A percentile compares a stretch with the other conserved stretches of the same genome.
These are phyloP conservation scores for Chrysolina oricalcia DNA, from an alignment of 2,888 invertebrate genomes.

Conservation along the genomic window DNA sequence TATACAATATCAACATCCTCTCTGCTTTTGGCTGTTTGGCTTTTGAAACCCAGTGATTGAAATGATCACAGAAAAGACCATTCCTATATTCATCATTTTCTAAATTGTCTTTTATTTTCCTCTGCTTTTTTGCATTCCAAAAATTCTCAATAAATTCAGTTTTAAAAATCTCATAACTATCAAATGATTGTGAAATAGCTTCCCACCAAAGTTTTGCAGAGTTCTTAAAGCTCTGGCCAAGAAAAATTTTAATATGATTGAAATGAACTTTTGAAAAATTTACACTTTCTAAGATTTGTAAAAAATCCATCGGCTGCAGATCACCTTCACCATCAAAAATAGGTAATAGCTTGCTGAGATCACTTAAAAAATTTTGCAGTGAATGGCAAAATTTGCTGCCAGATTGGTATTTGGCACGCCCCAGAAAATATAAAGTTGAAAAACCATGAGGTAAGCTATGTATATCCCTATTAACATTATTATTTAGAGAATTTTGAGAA, in stretches of 20 bases:
- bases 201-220: conserved; percentile 18
- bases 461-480: too few relatives aligned
- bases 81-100: conserved; percentile 16
- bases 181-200: too few relatives aligned
- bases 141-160: conserved; percentile 10
- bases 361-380: not conserved
- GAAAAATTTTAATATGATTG: conserved; percentile 2
- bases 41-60: too few relatives aligned
- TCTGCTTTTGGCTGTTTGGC: too few relatives aligned
- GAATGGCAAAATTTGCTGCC: not conserved
- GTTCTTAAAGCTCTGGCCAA: conserved; percentile 7
- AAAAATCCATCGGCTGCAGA: not conserved
- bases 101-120: conserved; percentile 17
- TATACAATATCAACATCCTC: too few relatives aligned
- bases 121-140: conserved; percentile 24
- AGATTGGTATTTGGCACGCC: not conserved
- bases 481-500: too few relatives aligned
- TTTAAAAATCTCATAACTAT: too few relatives aligned
- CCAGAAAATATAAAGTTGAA: not conserved
- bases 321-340: not conserved
- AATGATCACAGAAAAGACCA: too few relatives aligned
- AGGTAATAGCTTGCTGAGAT: not conserved
- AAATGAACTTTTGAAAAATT: not conserved
- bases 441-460: too few relatives aligned
- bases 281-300: not conserved